Percentiles rank a stretch among this genome's conserved stretches.
Evolutionary conservation across 2,888 invertebrate species (phyloP).

Genomic region (Ceriagrion tenellum): DNA sequence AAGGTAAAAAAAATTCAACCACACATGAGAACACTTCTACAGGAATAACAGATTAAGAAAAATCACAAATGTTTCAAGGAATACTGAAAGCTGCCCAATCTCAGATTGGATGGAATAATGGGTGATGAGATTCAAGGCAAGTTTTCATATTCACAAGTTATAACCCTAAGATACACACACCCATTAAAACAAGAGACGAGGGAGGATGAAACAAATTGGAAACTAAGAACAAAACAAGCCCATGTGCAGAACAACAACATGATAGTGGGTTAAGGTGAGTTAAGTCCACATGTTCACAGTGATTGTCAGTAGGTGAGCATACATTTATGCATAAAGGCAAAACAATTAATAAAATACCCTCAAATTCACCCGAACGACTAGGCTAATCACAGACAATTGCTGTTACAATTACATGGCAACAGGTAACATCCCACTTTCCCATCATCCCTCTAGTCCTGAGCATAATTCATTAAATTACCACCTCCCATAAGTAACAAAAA

Average conservation of each 20-base stretch:
- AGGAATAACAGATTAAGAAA: not conserved
- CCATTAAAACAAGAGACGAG: not conserved
- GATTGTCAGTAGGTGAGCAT: not conserved
- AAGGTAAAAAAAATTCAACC: not conserved
- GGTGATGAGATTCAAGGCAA: slow-evolving; percentile 49
- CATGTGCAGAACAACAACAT: not conserved
- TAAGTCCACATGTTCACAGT: not conserved
- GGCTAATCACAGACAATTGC: slow-evolving; percentile 24
- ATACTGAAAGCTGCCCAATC: slow-evolving; percentile 52
- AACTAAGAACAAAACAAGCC: not conserved
- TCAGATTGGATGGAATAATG: slow-evolving; percentile 64
- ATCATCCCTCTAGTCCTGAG: not conserved
- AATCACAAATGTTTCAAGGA: not conserved
- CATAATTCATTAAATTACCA: not conserved
- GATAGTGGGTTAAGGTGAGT: not conserved
- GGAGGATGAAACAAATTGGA: not conserved
- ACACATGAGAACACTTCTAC: not conserved
- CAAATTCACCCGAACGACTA: not conserved
- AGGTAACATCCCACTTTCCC: not conserved
- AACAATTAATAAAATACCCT: not conserved
- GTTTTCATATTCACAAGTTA: not conserved
- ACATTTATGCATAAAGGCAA: not conserved
- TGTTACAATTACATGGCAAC: not conserved
- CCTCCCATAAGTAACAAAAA: not conserved
- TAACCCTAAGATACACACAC: not conserved